Conservation (phyloP, 1,140 invertebrate species). For the Aphidius gifuensis region DNA sequence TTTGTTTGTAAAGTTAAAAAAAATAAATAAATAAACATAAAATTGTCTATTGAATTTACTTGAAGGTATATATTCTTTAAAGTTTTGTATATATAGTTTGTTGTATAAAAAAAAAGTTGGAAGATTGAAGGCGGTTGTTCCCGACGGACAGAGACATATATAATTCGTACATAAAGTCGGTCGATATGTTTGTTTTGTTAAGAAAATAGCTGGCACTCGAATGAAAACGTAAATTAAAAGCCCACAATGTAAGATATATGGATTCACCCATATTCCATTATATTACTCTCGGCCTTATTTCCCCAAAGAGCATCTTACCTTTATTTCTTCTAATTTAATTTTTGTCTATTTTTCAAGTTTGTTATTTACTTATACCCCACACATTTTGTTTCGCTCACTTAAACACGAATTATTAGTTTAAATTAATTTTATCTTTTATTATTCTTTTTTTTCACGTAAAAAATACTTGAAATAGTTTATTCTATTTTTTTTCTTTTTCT, state of each 20-base stretch:
- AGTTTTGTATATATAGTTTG: too few relatives aligned
- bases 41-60: too few relatives aligned
- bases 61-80: too few relatives aligned
- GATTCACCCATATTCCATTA: background rate
- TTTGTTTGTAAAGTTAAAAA: too few relatives aligned
- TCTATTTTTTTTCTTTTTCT: too few relatives aligned
- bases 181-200: background rate
- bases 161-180: constrained; percentile 12
- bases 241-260: constrained; percentile 1
- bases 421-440: too few relatives aligned
- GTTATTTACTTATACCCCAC: background rate
- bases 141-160: constrained; percentile 8
- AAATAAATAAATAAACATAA: too few relatives aligned
- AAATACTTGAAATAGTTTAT: too few relatives aligned
- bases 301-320: background rate
- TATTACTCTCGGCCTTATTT: background rate
- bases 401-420: background rate
- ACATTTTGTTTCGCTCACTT: background rate
- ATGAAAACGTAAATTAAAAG: constrained; percentile 18
- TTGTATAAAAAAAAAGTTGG: background rate
- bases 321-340: background rate
- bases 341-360: background rate
- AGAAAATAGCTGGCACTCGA: constrained; percentile 14
- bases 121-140: constrained; percentile 17
- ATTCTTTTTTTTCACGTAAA: too few relatives aligned